Conservation (phyloP, 2,888 invertebrate genomes). For the Schizotus pectinicornis region DNA sequence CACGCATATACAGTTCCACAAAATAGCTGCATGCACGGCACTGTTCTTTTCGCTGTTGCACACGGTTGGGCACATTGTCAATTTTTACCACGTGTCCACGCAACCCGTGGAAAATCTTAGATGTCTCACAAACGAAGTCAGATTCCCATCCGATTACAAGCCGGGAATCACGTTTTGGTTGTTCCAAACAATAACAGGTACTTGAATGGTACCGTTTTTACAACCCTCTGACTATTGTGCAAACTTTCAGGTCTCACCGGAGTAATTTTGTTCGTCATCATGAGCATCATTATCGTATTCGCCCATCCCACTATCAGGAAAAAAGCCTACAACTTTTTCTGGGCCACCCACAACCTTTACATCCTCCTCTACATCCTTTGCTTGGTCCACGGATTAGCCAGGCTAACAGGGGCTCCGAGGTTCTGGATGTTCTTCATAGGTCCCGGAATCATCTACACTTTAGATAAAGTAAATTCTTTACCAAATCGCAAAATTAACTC, state of each 20-base stretch:
- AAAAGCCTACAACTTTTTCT: conserved; percentile 94
- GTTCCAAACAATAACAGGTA: conserved; percentile 92
- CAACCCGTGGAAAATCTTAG: conserved; percentile 91
- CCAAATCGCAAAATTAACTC: background rate
- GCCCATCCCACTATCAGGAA: conserved; percentile 92
- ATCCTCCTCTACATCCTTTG: conserved; percentile 84
- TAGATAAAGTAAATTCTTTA: conserved; percentile 75
- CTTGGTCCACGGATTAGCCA: conserved; percentile 87
- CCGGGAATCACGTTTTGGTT: conserved; percentile 96
- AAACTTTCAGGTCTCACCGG: conserved; percentile 77
- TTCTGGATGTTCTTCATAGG: conserved; percentile 95
- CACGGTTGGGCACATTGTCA: conserved; percentile 93
- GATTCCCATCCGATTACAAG: conserved; percentile 92
- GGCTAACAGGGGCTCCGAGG: conserved; percentile 87
- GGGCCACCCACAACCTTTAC: conserved; percentile 92
- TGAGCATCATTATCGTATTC: conserved; percentile 96
- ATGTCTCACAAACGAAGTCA: conserved; percentile 91
- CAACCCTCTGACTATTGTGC: background rate
- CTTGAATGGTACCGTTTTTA: conserved; percentile 24
- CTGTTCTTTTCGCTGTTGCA: conserved; percentile 92
- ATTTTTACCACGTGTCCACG: conserved; percentile 96
- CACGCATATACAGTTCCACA: conserved; percentile 96
- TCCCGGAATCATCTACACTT: conserved; percentile 85
- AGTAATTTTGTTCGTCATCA: conserved; percentile 84
- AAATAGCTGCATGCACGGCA: conserved; percentile 94